phyloP scores from a whole-genome alignment of 2,113 vertebrate genomes.

The Grammomys surdaster region DNA sequence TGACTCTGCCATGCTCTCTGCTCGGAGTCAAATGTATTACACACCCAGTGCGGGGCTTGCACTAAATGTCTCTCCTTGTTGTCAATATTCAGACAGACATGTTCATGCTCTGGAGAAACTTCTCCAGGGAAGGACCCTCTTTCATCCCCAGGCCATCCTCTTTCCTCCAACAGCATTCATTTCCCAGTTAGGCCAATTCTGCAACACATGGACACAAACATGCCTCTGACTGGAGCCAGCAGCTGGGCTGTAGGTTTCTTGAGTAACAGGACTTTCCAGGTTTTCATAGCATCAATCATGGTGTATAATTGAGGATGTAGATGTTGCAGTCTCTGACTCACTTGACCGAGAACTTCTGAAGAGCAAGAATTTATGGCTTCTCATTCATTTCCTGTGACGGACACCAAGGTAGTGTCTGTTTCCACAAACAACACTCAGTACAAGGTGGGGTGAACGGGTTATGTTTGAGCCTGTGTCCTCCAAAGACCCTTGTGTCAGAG shows the following conservation, averaged over 20 bases:
- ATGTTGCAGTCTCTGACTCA: constrained; percentile 22
- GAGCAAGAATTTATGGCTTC: not conserved
- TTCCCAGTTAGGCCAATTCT: constrained; percentile 54
- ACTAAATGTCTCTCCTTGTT: constrained; percentile 48
- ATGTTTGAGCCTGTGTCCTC: not conserved
- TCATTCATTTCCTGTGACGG: not conserved
- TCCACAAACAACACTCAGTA: not conserved
- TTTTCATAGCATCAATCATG: not conserved
- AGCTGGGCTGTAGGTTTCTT: not conserved
- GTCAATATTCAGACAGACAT: constrained; percentile 55
- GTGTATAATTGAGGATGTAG: not conserved
- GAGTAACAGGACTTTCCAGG: not conserved
- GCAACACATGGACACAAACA: not conserved
- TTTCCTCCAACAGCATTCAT: not conserved
- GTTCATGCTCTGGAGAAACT: constrained; percentile 23
- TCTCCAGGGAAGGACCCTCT: constrained; percentile 54
- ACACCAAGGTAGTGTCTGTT: not conserved
- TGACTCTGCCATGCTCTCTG: constrained; percentile 25
- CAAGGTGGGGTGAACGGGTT: not conserved
- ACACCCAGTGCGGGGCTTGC: not conserved
- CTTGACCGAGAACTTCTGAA: not conserved
- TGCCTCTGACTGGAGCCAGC: not conserved
- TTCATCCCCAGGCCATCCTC: not conserved
- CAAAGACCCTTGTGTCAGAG: not conserved
- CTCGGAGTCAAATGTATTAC: not conserved